These are phyloP conservation scores for Meiosimyza platycephala DNA, from an alignment of 2,888 invertebrate species.

Conservation along the genomic window DNA sequence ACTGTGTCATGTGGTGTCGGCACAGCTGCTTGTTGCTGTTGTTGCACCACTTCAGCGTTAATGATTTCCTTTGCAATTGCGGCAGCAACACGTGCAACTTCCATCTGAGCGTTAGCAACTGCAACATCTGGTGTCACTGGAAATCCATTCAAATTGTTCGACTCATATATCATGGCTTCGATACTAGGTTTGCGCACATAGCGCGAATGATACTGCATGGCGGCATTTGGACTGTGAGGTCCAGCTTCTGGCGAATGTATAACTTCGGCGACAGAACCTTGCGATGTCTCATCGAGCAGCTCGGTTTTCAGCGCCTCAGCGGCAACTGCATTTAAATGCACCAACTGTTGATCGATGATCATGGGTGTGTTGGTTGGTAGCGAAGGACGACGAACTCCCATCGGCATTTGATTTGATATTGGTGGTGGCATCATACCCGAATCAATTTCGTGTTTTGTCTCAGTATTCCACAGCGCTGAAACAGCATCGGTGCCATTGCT, in stretches of 20 bases:
- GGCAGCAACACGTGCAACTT: slow-evolving; percentile 59
- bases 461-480: slow-evolving; percentile 45
- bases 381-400: slow-evolving; percentile 75
- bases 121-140: slow-evolving; percentile 51
- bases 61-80: slow-evolving; percentile 67
- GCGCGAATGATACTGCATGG: slow-evolving; percentile 56
- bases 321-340: slow-evolving; percentile 57
- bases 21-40: slow-evolving; percentile 70
- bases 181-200: slow-evolving; percentile 57
- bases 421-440: slow-evolving; percentile 79
- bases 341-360: slow-evolving; percentile 62
- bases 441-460: slow-evolving; percentile 70
- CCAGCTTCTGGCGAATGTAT: slow-evolving; percentile 57
- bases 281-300: slow-evolving; percentile 79
- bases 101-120: slow-evolving; percentile 54
- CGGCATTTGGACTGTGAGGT: slow-evolving; percentile 54
- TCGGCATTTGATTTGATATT: slow-evolving; percentile 71
- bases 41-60: slow-evolving; percentile 67
- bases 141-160: slow-evolving; percentile 60
- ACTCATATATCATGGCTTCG: slow-evolving; percentile 61
- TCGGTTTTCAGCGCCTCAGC: slow-evolving; percentile 75
- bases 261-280: slow-evolving; percentile 64
- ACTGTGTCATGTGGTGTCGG: slow-evolving; percentile 62
- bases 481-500: slow-evolving; percentile 49
- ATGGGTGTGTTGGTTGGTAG: slow-evolving; percentile 66